These are phyloP conservation scores for Trichoplusia ni DNA, from an alignment of 1,140 invertebrate genomes.

Conservation along the genomic window DNA sequence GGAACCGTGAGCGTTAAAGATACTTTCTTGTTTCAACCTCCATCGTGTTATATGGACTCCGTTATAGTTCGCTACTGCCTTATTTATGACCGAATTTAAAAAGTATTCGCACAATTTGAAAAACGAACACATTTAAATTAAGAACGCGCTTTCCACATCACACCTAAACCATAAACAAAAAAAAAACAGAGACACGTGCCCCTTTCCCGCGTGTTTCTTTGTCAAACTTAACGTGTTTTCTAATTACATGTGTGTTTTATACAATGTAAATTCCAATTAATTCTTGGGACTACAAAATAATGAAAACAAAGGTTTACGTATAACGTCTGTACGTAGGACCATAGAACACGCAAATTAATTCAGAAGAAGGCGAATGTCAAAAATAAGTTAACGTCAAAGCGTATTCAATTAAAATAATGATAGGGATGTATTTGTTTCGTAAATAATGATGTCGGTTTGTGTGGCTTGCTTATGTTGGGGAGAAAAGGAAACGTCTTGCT, in stretches of 20 bases:
- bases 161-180: conserved; percentile 41
- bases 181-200: conserved; percentile 10
- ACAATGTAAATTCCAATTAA: conserved; percentile 79
- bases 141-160: neutral
- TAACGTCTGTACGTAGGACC: conserved; percentile 26
- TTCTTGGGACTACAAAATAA: conserved; percentile 71
- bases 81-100: conserved; percentile 7
- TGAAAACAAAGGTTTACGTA: conserved; percentile 39
- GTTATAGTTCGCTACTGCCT: conserved; percentile 10
- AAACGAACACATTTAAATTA: neutral
- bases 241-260: conserved; percentile 75
- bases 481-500: conserved; percentile 24
- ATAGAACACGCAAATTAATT: conserved; percentile 54
- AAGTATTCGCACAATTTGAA: neutral
- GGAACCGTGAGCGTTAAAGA: conserved; percentile 35
- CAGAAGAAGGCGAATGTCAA: conserved; percentile 49
- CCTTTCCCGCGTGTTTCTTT: conserved; percentile 52
- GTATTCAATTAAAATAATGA: conserved; percentile 57
- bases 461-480: conserved; percentile 20
- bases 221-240: conserved; percentile 58
- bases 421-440: conserved; percentile 39
- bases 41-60: neutral
- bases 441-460: conserved; percentile 42
- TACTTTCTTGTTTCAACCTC: conserved; percentile 15
- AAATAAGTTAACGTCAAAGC: conserved; percentile 53